Conservation (phyloP, 2,888 invertebrate genomes). For the Nemotelus pantherinus region DNA sequence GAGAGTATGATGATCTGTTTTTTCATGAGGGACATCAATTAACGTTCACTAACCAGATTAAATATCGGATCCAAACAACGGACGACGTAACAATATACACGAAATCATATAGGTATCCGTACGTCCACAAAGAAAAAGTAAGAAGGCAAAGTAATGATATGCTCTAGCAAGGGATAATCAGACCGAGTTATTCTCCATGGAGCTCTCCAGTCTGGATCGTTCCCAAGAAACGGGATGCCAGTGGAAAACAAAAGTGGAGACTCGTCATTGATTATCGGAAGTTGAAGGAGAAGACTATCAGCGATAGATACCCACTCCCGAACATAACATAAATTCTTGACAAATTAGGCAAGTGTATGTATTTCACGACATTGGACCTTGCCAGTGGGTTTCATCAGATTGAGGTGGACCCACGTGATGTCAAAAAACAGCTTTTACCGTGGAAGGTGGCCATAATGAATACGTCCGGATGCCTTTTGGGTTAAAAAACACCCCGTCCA, state of each 20-base stretch:
- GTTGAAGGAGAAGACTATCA: constrained; percentile 53
- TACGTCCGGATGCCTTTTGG: constrained; percentile 47
- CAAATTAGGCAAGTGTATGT: constrained; percentile 55
- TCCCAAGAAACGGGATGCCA: constrained; percentile 9
- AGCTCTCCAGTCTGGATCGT: constrained; percentile 50
- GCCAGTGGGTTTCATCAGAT: constrained; percentile 58
- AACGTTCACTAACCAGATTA: constrained; percentile 50
- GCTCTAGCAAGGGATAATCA: constrained; percentile 51
- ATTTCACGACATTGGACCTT: constrained; percentile 56
- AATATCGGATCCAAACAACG: constrained; percentile 50
- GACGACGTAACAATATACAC: constrained; percentile 25
- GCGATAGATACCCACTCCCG: constrained; percentile 52
- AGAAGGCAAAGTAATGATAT: constrained; percentile 46
- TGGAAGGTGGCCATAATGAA: constrained; percentile 33
- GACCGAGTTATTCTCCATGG: constrained; percentile 52
- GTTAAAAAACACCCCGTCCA: constrained; percentile 48
- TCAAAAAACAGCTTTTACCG: constrained; percentile 54
- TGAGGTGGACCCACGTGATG: constrained; percentile 52
- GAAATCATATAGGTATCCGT: constrained; percentile 30
- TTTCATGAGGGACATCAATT: constrained; percentile 27
- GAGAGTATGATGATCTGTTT: background rate
- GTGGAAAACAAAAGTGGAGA: constrained; percentile 49
- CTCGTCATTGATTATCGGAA: constrained; percentile 53
- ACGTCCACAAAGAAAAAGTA: constrained; percentile 42
- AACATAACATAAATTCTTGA: constrained; percentile 57